Percentiles rank a stretch among this genome's conserved stretches.
These are phyloP conservation scores for Carpatolechia fugitivella DNA, from an alignment of 2,888 invertebrate species.

Conservation along the genomic window DNA sequence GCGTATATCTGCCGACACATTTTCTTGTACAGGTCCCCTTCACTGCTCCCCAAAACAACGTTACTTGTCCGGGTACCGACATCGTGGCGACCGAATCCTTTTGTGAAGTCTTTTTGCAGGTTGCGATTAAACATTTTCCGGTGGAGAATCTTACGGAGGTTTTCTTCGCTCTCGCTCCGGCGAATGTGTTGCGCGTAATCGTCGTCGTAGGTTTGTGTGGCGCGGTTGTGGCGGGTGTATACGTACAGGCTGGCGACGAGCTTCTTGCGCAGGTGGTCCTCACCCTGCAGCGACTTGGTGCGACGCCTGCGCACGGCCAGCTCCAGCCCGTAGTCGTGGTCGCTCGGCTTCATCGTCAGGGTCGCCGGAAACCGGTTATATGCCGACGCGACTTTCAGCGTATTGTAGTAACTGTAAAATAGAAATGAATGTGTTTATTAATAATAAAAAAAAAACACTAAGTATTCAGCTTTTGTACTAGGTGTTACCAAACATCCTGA, in stretches of 20 bases:
- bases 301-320: constrained; percentile 67
- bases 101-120: neutral
- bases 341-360: constrained; percentile 33
- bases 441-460: no score
- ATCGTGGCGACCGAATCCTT: neutral
- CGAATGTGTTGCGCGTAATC: neutral
- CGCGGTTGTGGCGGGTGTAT: neutral
- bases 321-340: constrained; percentile 62
- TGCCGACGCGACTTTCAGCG: constrained; percentile 53
- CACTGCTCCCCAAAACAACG: no score
- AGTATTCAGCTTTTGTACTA: no score
- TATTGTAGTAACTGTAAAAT: constrained; percentile 54
- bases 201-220: neutral
- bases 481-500: no score
- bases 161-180: neutral
- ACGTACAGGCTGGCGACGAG: constrained; percentile 59
- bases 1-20: no score
- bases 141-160: neutral
- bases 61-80: no score
- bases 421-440: neutral
- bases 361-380: constrained; percentile 57
- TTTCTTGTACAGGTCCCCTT: no score
- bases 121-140: neutral
- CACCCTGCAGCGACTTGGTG: constrained; percentile 66
- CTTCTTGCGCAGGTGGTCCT: constrained; percentile 60